phyloP scores from a whole-genome alignment of 92 coral and sea anemone genomes.

The Paramuricea clavata region DNA sequence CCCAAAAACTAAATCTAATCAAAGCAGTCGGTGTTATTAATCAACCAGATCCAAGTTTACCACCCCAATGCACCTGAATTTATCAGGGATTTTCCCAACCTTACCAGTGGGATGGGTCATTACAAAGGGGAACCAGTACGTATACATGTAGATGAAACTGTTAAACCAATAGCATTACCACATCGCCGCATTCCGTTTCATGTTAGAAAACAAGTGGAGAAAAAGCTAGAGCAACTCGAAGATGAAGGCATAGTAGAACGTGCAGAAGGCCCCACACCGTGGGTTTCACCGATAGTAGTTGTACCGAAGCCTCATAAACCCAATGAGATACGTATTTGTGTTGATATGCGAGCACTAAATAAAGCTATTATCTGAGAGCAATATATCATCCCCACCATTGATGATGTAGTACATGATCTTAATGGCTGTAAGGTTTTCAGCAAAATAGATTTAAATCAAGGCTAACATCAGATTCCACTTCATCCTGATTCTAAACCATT shows the following conservation, averaged over 20 bases:
- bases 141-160: conserved; percentile 65
- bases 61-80: conserved; percentile 58
- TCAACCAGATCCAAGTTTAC: conserved; percentile 41
- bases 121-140: conserved; percentile 69
- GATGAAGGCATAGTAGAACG: conserved; percentile 60
- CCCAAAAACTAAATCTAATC: conserved; percentile 61
- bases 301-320: conserved; percentile 70
- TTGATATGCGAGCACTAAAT: conserved; percentile 72
- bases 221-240: conserved; percentile 44
- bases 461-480: conserved; percentile 66
- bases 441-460: conserved; percentile 71
- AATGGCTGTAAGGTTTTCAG: conserved; percentile 70
- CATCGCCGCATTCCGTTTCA: conserved; percentile 17
- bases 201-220: not conserved
- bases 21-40: conserved; percentile 60
- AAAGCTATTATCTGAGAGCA: conserved; percentile 73
- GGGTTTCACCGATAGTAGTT: conserved; percentile 75
- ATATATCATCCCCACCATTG: conserved; percentile 73
- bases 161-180: conserved; percentile 33
- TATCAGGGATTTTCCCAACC: conserved; percentile 59
- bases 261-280: conserved; percentile 75
- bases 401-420: conserved; percentile 58
- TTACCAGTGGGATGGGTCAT: conserved; percentile 60
- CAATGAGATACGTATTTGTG: conserved; percentile 76
- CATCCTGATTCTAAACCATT: conserved; percentile 65